These are phyloP conservation scores for Melanostigma gelatinosum DNA, from an alignment of 2,113 vertebrate species.

Conservation along the genomic window DNA sequence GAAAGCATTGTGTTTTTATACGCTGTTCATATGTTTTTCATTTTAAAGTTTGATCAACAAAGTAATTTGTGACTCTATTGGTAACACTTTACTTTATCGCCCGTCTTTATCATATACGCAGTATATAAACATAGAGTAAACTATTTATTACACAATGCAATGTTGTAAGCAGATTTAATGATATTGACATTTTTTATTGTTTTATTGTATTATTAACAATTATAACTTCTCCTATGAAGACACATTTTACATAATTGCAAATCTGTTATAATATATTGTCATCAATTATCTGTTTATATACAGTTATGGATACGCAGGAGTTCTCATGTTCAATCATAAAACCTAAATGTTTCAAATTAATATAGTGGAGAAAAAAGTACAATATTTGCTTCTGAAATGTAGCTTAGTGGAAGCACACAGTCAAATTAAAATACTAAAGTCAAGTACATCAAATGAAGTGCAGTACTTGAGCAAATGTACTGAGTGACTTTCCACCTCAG, in stretches of 20 bases:
- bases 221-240: neutral
- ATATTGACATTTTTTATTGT: neutral
- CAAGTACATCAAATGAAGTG: neutral
- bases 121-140: neutral
- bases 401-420: neutral
- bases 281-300: neutral
- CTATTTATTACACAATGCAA: neutral
- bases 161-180: neutral
- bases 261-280: neutral
- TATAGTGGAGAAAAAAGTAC: neutral
- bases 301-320: neutral
- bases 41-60: neutral
- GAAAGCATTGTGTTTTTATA: neutral
- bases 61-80: neutral
- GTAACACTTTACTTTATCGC: neutral
- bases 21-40: neutral
- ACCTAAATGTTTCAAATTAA: neutral
- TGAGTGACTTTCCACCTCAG: neutral
- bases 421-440: conserved; percentile 1
- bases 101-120: neutral
- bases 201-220: neutral
- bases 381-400: neutral
- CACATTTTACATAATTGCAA: neutral
- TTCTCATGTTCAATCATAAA: neutral
- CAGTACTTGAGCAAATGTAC: neutral